Percentiles rank a stretch among this genome's conserved stretches.
Evolutionary conservation across 2,797 vertebrate genomes (phyloP).

Genomic region (Numenius phaeopus): DNA sequence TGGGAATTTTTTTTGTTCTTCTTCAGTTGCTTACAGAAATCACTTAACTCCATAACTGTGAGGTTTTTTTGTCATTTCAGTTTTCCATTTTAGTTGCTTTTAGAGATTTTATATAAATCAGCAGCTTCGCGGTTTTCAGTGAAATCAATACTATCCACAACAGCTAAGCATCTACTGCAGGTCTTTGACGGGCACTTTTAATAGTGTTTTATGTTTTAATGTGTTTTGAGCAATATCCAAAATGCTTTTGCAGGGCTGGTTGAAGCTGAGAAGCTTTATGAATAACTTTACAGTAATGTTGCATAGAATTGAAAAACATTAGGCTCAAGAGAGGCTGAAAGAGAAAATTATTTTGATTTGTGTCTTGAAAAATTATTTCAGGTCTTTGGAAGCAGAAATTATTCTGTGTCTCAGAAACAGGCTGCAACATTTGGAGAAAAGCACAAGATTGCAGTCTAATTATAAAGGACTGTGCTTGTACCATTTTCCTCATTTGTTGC

Average conservation of each 20-base stretch:
- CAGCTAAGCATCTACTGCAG: background rate
- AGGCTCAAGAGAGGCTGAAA: background rate
- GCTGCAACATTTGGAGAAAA: background rate
- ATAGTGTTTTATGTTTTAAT: background rate
- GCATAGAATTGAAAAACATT: background rate
- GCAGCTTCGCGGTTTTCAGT: background rate
- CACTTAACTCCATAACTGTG: background rate
- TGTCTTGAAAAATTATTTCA: conserved; percentile 7
- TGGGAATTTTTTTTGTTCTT: background rate
- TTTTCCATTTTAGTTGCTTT: background rate
- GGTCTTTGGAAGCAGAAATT: conserved; percentile 3
- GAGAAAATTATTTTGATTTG: conserved; percentile 25
- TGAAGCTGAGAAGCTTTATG: background rate
- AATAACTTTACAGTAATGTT: background rate
- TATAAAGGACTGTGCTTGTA: background rate
- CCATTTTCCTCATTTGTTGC: background rate
- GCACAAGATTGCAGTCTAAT: background rate
- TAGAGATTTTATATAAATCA: background rate
- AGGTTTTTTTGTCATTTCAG: background rate
- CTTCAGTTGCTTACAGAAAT: background rate
- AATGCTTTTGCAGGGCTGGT: background rate
- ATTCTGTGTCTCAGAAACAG: background rate
- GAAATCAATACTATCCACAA: background rate
- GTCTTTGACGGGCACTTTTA: background rate
- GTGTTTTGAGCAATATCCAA: background rate